phyloP scores from a whole-genome alignment of 30 jellyfish, hydroid and myxozoan species.

The Hydractinia echinata region DNA sequence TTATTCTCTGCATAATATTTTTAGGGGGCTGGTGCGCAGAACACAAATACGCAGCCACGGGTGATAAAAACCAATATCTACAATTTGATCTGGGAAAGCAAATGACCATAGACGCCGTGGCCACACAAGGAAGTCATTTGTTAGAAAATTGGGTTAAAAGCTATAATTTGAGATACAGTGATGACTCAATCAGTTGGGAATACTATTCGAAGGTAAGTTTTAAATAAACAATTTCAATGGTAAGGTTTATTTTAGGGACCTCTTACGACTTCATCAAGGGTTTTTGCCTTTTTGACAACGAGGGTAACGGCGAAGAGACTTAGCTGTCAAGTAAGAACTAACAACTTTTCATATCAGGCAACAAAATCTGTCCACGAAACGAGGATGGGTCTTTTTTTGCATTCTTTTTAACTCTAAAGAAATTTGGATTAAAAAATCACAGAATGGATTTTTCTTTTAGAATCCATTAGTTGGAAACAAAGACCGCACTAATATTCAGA shows the following conservation, averaged over 20 bases:
- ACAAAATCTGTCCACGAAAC: neutral
- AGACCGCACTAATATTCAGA: conserved; percentile 56
- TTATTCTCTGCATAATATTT: neutral
- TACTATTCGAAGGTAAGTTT: conserved; percentile 61
- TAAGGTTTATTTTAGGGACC: no score
- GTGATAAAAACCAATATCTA: conserved; percentile 56
- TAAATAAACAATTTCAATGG: no score
- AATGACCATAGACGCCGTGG: conserved; percentile 66
- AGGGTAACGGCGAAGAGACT: no score
- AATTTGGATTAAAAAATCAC: neutral
- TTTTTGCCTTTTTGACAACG: no score
- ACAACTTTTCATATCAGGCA: no score
- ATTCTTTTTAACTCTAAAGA: no score
- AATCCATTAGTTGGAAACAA: conserved; percentile 64
- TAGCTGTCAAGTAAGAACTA: no score
- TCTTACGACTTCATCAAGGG: no score
- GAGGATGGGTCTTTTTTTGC: neutral
- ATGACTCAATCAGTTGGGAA: conserved; percentile 79
- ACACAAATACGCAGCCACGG: conserved; percentile 43
- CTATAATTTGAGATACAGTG: conserved; percentile 70
- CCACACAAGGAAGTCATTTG: conserved; percentile 96
- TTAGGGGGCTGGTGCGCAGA: conserved; percentile 98
- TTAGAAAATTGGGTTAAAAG: conserved; percentile 83
- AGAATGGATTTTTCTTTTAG: conserved; percentile 32
- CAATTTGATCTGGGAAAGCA: conserved; percentile 68